A percentile compares a stretch with the other conserved stretches of the same genome.
These are phyloP conservation scores for Diachasmimorpha longicaudata DNA, from an alignment of 1,140 invertebrate species.

Conservation along the genomic window DNA sequence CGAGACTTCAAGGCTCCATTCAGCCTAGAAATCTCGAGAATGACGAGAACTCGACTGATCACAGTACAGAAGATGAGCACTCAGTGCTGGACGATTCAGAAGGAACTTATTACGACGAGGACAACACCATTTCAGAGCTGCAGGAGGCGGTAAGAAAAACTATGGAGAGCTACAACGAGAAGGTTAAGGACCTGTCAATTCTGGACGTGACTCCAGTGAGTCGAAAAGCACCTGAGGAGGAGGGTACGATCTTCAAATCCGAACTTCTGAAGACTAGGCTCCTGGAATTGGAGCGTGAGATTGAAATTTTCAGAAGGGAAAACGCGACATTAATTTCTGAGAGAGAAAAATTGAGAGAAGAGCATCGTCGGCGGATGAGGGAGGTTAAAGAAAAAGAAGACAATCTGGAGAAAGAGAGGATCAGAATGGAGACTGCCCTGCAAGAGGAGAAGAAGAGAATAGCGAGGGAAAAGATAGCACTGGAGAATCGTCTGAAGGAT, in stretches of 20 bases:
- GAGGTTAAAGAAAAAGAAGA: constrained; percentile 68
- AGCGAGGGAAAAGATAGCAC: constrained; percentile 69
- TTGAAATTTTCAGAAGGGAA: constrained; percentile 72
- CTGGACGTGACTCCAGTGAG: constrained; percentile 12
- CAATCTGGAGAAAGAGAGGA: constrained; percentile 65
- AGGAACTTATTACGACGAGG: constrained; percentile 14
- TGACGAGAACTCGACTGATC: constrained; percentile 17
- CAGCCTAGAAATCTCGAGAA: background rate
- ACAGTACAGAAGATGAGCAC: constrained; percentile 18
- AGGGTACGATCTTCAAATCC: constrained; percentile 60
- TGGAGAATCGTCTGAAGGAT: constrained; percentile 73
- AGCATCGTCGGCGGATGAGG: constrained; percentile 56
- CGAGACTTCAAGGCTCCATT: background rate
- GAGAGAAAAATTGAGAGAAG: constrained; percentile 52
- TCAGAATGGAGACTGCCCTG: constrained; percentile 58
- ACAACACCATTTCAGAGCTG: constrained; percentile 23
- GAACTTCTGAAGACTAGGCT: constrained; percentile 71
- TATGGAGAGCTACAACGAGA: background rate
- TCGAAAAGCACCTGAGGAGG: constrained; percentile 23
- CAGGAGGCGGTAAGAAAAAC: constrained; percentile 11
- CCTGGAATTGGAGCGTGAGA: constrained; percentile 72
- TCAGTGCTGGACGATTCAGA: constrained; percentile 12
- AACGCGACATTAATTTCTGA: constrained; percentile 63
- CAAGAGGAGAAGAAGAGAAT: constrained; percentile 68
- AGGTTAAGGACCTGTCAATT: constrained; percentile 23